phyloP scores from a whole-genome alignment of 1,140 invertebrate genomes.

The Gonatopus flavifemur region DNA sequence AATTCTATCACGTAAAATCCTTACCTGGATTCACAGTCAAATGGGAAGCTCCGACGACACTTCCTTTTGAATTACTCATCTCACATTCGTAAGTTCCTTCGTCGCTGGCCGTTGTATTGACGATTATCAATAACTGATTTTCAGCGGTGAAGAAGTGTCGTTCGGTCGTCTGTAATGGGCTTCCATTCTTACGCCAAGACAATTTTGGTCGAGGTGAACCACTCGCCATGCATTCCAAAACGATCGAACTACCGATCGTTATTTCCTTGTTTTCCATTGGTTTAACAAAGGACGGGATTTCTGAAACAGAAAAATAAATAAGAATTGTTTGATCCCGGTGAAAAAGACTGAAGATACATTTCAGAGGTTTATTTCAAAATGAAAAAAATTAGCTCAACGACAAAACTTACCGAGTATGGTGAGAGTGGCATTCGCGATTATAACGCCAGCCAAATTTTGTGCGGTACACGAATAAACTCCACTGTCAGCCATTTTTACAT shows the following conservation, averaged over 20 bases:
- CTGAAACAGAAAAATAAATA: slow-evolving; percentile 56
- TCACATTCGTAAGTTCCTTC: slow-evolving; percentile 87
- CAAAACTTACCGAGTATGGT: slow-evolving; percentile 77
- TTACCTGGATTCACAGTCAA: slow-evolving; percentile 63
- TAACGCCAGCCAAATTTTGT: slow-evolving; percentile 82
- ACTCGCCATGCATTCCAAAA: slow-evolving; percentile 84
- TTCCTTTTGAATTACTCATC: slow-evolving; percentile 82
- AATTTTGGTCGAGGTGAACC: slow-evolving; percentile 85
- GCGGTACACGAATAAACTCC: slow-evolving; percentile 95
- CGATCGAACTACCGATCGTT: slow-evolving; percentile 74
- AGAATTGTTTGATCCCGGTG: too few species aligned
- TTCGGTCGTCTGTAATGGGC: slow-evolving; percentile 69
- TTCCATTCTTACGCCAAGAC: slow-evolving; percentile 87
- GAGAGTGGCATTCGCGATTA: slow-evolving; percentile 86
- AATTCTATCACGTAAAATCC: slow-evolving; percentile 31
- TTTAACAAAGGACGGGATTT: slow-evolving; percentile 82
- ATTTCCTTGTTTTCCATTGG: slow-evolving; percentile 84
- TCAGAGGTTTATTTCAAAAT: too few species aligned
- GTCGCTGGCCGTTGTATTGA: slow-evolving; percentile 74
- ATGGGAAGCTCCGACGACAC: slow-evolving; percentile 59
- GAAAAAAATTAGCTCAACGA: too few species aligned
- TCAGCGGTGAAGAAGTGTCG: slow-evolving; percentile 80
- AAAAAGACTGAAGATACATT: too few species aligned
- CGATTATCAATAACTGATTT: slow-evolving; percentile 85
- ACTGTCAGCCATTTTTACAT: slow-evolving; percentile 84